Evolutionary conservation across 1,140 invertebrate genomes (phyloP), one percentile per base, ranked within the genome.

Genomic region (Phocides pigmalion): DNA sequence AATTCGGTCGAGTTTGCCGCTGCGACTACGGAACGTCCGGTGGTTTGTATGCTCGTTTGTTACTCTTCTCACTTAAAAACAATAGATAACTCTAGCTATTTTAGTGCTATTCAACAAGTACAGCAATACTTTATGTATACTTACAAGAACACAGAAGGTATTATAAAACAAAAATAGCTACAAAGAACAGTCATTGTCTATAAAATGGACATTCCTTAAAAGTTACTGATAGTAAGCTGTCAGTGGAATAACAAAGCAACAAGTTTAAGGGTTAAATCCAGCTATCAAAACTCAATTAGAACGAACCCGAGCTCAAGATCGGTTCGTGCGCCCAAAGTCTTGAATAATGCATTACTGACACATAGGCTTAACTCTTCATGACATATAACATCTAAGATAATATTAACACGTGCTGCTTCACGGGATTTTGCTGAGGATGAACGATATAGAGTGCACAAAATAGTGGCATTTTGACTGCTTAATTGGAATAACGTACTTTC

Each of bases 391-490:
- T 77, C 74, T 79, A 70, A 79, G 72, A 73, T 62, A 68, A 70
- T 77, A 82, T 82, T 82, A 82, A 72, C 79, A 82, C 70, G 47
- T 79, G 77, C 79, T 79, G 74, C 74, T 73, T 79, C 74, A 75
- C 58, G 58, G 35, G 35, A 9, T 39, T 3, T 12, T 8, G 2
- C 4, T 3, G 35, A 39, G 35, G 3, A 39, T n/a, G 35, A 39
- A 39, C 1, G 4, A 39, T 14, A 12, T n/a, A 39, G 35, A 39
- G 35, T 39, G n/a, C 2, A 11, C 25, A n/a, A n/a, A n/a, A n/a
- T n/a, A n/a, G n/a, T n/a, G n/a, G n/a, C n/a, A n/a, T n/a, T n/a
- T n/a, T n/a, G n/a, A n/a, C n/a, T n/a, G n/a, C n/a, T n/a, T n/a
- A n/a, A n/a, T n/a, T n/a, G n/a, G n/a, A n/a, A n/a, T n/a, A n/a